Percentiles rank a stretch among this genome's conserved stretches.
These are phyloP conservation scores for Gymnoscelis rufifasciata DNA, from an alignment of 2,888 invertebrate genomes.

Conservation along the genomic window DNA sequence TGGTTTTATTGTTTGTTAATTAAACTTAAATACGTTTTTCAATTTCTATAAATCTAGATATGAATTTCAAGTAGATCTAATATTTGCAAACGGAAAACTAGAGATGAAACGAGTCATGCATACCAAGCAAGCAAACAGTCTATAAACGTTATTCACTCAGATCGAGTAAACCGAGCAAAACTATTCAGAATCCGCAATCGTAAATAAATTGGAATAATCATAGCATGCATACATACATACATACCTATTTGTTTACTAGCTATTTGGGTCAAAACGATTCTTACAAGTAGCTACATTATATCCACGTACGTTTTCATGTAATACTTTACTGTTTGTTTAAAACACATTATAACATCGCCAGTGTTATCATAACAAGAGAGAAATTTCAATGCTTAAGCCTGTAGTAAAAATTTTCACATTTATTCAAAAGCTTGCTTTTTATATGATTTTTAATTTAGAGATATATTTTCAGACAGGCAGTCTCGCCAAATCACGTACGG, in stretches of 20 bases:
- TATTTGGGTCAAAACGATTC: conserved; percentile 13
- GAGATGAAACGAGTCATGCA: conserved; percentile 31
- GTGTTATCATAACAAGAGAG: too few relatives aligned
- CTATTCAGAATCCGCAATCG: conserved; percentile 32
- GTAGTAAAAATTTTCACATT: background rate
- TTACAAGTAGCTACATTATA: background rate
- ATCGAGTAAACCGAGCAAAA: conserved; percentile 41
- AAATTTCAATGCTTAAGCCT: too few relatives aligned
- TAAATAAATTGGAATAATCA: conserved; percentile 25
- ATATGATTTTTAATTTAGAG: conserved; percentile 44
- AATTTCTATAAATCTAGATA: background rate
- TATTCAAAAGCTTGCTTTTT: conserved; percentile 15
- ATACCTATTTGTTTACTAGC: conserved; percentile 10
- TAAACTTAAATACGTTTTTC: too few relatives aligned
- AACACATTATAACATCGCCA: too few relatives aligned
- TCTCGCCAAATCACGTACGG: conserved; percentile 62
- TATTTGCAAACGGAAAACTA: background rate
- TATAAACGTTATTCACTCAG: conserved; percentile 45
- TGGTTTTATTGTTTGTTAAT: too few relatives aligned
- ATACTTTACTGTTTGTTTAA: background rate
- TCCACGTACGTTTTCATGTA: background rate
- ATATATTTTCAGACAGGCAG: conserved; percentile 36
- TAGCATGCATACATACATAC: conserved; percentile 4
- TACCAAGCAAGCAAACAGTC: conserved; percentile 38
- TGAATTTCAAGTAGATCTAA: background rate